phyloP scores from a whole-genome alignment of 2,797 vertebrate species.

The Nyctibius grandis region DNA sequence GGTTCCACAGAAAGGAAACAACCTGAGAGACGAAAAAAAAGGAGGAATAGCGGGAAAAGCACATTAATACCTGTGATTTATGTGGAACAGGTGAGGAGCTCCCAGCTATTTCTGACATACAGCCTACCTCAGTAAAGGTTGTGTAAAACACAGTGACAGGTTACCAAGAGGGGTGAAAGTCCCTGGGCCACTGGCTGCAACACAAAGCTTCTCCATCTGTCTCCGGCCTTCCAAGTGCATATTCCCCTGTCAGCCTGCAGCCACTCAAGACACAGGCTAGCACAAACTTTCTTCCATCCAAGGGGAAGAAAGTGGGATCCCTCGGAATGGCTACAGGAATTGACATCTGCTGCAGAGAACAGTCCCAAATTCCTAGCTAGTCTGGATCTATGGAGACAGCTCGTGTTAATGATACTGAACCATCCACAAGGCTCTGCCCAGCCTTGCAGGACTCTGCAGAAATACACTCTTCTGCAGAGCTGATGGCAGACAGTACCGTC shows the following conservation, averaged over 20 bases:
- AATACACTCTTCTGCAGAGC: not conserved
- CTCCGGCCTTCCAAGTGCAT: not conserved
- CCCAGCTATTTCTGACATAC: not conserved
- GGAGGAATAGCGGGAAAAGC: not conserved
- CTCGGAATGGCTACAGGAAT: not conserved
- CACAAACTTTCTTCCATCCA: not conserved
- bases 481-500: fast-evolving
- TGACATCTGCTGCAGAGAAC: fast-evolving
- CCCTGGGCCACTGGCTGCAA: not conserved
- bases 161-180: not conserved
- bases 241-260: not conserved
- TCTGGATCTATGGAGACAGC: not conserved
- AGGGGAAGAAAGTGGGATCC: not conserved
- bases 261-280: not conserved
- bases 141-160: not conserved
- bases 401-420: not conserved
- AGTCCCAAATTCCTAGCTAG: not conserved
- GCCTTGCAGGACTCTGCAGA: not conserved
- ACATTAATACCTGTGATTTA: not conserved
- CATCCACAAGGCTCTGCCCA: not conserved
- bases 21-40: fast-evolving
- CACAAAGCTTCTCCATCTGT: not conserved
- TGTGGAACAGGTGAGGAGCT: not conserved
- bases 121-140: not conserved
- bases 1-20: not conserved